Percentiles rank a stretch among this genome's conserved stretches.
These are phyloP conservation scores for Pantherophis guttatus DNA, from an alignment of 2,113 vertebrate genomes.

Conservation along the genomic window DNA sequence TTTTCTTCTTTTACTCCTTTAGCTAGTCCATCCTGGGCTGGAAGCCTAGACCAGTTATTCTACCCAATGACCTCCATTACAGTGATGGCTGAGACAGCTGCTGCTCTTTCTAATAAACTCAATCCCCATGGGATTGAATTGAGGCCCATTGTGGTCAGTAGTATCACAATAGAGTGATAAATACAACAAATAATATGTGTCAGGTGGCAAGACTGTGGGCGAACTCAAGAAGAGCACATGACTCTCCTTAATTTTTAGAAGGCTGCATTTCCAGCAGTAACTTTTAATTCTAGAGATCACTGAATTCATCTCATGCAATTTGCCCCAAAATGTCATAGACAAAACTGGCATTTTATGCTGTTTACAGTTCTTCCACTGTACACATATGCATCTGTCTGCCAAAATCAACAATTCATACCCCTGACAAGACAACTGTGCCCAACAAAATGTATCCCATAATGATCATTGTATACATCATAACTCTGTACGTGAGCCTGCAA, in stretches of 20 bases:
- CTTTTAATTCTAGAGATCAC: background rate
- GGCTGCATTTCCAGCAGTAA: background rate
- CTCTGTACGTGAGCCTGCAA: background rate
- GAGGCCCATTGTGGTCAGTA: background rate
- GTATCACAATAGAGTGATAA: background rate
- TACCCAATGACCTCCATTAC: background rate
- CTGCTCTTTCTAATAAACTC: background rate
- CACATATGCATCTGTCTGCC: background rate
- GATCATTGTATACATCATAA: background rate
- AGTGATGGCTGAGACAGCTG: background rate
- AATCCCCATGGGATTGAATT: background rate
- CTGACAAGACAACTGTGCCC: background rate
- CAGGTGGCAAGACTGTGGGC: background rate
- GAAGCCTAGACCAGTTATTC: background rate
- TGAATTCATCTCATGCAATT: background rate
- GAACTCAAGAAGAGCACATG: background rate
- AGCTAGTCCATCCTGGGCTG: background rate
- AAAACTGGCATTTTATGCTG: background rate
- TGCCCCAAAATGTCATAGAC: background rate
- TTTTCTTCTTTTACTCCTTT: background rate
- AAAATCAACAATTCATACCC: background rate
- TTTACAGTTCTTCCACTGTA: background rate
- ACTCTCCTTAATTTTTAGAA: background rate
- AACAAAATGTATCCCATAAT: background rate
- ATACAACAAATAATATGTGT: background rate